Evolutionary conservation across 2,888 invertebrate species (phyloP).

Genomic region (Brachylomia viminalis): DNA sequence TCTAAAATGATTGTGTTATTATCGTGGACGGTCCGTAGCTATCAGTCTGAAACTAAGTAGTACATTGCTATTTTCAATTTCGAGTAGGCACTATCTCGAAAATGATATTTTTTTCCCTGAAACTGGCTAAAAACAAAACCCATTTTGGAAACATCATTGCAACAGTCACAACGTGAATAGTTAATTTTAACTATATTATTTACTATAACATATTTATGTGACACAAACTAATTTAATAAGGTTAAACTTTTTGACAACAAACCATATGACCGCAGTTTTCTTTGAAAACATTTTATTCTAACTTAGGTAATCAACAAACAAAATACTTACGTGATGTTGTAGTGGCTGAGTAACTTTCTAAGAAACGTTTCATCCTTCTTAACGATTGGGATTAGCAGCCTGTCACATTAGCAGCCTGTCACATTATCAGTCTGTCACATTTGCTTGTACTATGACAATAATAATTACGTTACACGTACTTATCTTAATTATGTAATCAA

Average conservation of each 20-base stretch:
- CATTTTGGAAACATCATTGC: not conserved
- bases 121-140: not conserved
- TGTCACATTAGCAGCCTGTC: slow-evolving; percentile 23
- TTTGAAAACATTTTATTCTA: not conserved
- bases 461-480: slow-evolving; percentile 33
- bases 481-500: slow-evolving; percentile 60
- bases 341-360: not conserved
- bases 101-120: slow-evolving; percentile 1
- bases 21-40: slow-evolving; percentile 31
- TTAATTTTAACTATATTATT: too few relatives aligned
- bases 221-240: not conserved
- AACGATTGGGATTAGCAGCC: slow-evolving; percentile 4
- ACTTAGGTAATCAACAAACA: not conserved
- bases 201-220: too few relatives aligned
- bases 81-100: slow-evolving; percentile 39
- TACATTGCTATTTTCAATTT: slow-evolving; percentile 21
- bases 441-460: slow-evolving; percentile 21
- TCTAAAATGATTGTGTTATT: slow-evolving; percentile 54
- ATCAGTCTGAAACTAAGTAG: slow-evolving; percentile 29
- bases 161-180: not conserved
- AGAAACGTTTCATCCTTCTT: slow-evolving; percentile 20
- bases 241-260: not conserved
- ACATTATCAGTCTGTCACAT: slow-evolving; percentile 23
- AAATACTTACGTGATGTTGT: slow-evolving; percentile 6
- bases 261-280: not conserved